Conservation (phyloP, 2,888 invertebrate species). For the Creontiades dilutus region DNA sequence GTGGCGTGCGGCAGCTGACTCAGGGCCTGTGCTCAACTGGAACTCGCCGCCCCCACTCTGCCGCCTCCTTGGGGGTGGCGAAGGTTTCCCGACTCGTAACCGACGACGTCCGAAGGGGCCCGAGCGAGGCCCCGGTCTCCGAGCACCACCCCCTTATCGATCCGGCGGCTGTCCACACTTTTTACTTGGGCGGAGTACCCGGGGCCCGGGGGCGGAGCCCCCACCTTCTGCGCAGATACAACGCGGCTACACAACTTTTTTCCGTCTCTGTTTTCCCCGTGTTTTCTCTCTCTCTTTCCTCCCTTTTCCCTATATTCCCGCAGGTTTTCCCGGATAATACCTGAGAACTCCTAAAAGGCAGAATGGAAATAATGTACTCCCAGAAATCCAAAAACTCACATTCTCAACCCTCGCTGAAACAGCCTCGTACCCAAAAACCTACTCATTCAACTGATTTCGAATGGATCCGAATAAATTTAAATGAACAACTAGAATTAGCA, state of each 20-base stretch:
- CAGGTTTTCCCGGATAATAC: constrained; percentile 39
- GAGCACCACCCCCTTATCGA: constrained; percentile 66
- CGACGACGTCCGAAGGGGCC: constrained; percentile 28
- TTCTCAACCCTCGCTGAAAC: not conserved
- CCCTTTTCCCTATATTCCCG: constrained; percentile 34
- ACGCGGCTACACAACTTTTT: constrained; percentile 70
- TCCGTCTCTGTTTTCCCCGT: constrained; percentile 42
- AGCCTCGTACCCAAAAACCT: not conserved
- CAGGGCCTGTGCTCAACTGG: constrained; percentile 57
- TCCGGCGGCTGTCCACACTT: constrained; percentile 37
- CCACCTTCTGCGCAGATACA: constrained; percentile 70
- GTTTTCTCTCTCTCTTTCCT: constrained; percentile 50
- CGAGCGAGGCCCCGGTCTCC: constrained; percentile 24
- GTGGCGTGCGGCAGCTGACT: constrained; percentile 70
- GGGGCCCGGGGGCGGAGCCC: constrained; percentile 65
- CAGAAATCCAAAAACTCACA: constrained; percentile 19
- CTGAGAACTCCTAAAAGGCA: constrained; percentile 18
- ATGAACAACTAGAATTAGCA: no score
- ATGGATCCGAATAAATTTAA: no score
- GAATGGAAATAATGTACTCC: constrained; percentile 20
- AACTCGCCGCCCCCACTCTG: constrained; percentile 65
- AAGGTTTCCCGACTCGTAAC: constrained; percentile 25
- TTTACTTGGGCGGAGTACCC: constrained; percentile 63
- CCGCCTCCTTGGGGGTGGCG: constrained; percentile 63
- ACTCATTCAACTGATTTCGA: no score